Evolutionary conservation across 2,113 vertebrate species (phyloP), one percentile per base, ranked within the genome.

Genomic region (Alaudala cheleensis): DNA sequence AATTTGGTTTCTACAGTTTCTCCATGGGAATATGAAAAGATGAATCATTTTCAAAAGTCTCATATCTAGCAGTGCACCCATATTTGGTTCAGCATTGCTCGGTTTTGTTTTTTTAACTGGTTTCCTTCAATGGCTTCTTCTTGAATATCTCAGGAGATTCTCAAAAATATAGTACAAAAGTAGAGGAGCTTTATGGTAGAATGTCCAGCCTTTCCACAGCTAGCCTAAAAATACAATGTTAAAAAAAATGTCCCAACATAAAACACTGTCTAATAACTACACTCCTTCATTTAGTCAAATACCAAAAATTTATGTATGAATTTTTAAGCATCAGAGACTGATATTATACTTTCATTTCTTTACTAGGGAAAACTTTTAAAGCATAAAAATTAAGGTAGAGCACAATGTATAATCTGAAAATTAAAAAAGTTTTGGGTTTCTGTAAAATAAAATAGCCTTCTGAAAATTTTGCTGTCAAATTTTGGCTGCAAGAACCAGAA

Each of bases 401-500:
- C 51, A 71, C 12, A 65, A 69, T 15, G 1, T 19, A 25, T 26
- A 76, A 53, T n/a, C 26, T 88, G 24, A 29, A 91, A 62, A 62
- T 54, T 26, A 61, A 89, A 83, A 67, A 89, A 69, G 34, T 88
- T 93, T 90, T 49, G 45, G 66, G 57, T 96, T 96, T 94, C 71
- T 70, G 14, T 53, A 82, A 94, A 93, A 95, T 96, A 93, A 97
- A 97, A 96, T 83, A 92, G 60, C 88, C 51, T 90, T 93, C 93
- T 96, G 87, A 94, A 97, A 97, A 96, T 67, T 11, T 94, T 93
- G 88, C 85, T 96, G 83, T 74, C 49, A 82, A 85, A 82, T 94
- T 97, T 97, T 97, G 96, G 92, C 96, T 95, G 58, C 71, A 47
- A 97, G 79, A 40, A 94, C 56, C 80, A 98, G 83, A 96, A 96